Evolutionary conservation across 2,888 invertebrate genomes (phyloP), one percentile per base, ranked within the genome.

Genomic region (Acrobeloides nanus): DNA sequence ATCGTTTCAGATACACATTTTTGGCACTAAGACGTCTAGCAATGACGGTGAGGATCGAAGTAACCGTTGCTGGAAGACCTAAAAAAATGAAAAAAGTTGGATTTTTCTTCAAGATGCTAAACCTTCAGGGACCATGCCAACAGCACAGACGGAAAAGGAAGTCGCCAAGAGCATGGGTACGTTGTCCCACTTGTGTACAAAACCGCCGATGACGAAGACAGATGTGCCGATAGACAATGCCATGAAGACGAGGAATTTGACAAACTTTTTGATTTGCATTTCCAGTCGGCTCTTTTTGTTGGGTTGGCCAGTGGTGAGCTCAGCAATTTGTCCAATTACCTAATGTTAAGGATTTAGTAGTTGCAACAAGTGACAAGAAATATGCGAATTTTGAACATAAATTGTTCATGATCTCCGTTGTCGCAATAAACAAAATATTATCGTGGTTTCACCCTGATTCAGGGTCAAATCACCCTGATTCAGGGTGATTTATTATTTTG

Each of bases 311-410:
- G 60, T 54, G 24, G 63, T 63, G 35, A 63, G 29, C 1, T 53
- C 44, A 15, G 63, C 63, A 32, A 63, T 63, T 40, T 61, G 63
- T 24, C 63, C 63, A 33, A 63, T 63, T 21, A 63, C 17, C 38
- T 34, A 12, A 34, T 8, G 29, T 8, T 8, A 29, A 29, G 29
- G n/a, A n/a, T 37, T 12, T 52, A 56, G n/a, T n/a, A n/a, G n/a
- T n/a, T n/a, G n/a, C n/a, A n/a, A n/a, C n/a, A n/a, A n/a, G n/a
- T n/a, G n/a, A n/a, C n/a, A n/a, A n/a, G n/a, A n/a, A n/a, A n/a
- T n/a, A n/a, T n/a, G n/a, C n/a, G n/a, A n/a, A n/a, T n/a, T n/a
- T n/a, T n/a, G n/a, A n/a, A n/a, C n/a, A n/a, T n/a, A n/a, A n/a
- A n/a, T n/a, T n/a, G n/a, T n/a, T n/a, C n/a, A n/a, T n/a, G n/a